Evolutionary conservation across 2,797 vertebrate genomes (phyloP), one percentile per base, ranked within the genome.

Genomic region (Bradypodion ventrale): DNA sequence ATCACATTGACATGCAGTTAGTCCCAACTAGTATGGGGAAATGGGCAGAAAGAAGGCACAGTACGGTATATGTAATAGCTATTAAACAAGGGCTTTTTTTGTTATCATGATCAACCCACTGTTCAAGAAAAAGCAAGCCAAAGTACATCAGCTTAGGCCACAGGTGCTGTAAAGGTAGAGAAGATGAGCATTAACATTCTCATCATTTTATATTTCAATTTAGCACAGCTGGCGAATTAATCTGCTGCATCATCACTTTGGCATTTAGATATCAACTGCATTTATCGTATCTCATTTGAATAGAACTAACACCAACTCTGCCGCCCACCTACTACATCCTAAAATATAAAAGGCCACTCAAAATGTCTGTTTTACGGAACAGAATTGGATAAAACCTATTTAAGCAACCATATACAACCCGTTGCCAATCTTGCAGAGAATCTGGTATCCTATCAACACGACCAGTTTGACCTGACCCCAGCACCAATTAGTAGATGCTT

Each of bases 221-320:
- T 12, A 78, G 81, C 92, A 89, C 90, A 92, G 91, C 91, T 84
- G 84, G 77, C 75, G 86, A 93, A 91, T 91, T 94, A 95, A 96
- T 94, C 92, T 84, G 23, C 94, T 95, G 94, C 94, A 96, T 95
- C 94, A 95, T 95, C 89, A 86, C 94, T 95, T 94, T 90, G 84
- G 91, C 93, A 91, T 1, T 75, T 92, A 86, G 85, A 76, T 76
- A 86, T 83, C 10, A 84, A 85, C 70, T 52, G 78, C 89, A 88
- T 91, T 46, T 84, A 90, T 7, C 4, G 0, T 86, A 89, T 27
- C 85, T 87, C 49, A 85, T 85, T 80, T 46, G 66, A 66, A 59
- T 75, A 66, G 29, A 42, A 15, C 46, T 78, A 70, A 15, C 52
- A 52, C 7, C 46, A 94, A 94, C 91, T 95, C 94, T 87, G 88